Evolutionary conservation across 2,113 vertebrate genomes (phyloP), one percentile per base, ranked within the genome.

Genomic region (Pteruthius melanotis): DNA sequence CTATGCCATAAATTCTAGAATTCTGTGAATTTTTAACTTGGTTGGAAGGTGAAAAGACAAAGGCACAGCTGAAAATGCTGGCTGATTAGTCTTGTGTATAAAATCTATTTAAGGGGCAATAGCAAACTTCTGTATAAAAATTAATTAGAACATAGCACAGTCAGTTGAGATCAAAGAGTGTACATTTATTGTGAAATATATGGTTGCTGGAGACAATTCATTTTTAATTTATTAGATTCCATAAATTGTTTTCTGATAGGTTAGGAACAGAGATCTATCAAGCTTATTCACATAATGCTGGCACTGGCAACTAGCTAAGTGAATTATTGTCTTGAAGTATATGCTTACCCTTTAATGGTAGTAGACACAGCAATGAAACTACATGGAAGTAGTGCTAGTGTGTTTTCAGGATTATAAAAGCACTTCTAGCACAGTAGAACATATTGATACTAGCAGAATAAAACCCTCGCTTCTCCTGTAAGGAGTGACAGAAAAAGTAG

Each of bases 181-280:
- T 75, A 57, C 57, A 26, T 90, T 97, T 93, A 95, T 95, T 87
- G 92, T 94, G 92, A 96, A 96, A 96, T 94, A 95, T 92, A 86
- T 94, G 60, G 56, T 75, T 96, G 71, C 87, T 97, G 88, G 65
- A 95, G 85, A 96, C 88, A 93, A 96, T 96, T 95, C 7, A 78
- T 95, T 96, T 95, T 92, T 86, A 96, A 96, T 94, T 96, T 97
- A 97, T 97, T 97, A 95, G 95, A 95, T 96, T 97, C 95, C 86
- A 94, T 96, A 96, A 97, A 96, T 95, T 96, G 95, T 94, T 96
- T 96, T 96, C 93, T 96, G 90, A 93, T 96, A 92, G 93, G 76
- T 92, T 95, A 89, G 93, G 64, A 94, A 78, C 79, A 78, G 64
- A 93, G 60, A 94, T 96, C 75, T 84, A 93, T 96, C 90, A 97